Conservation (phyloP, 2,113 vertebrate genomes). For the Notarius lentiginosus region DNA sequence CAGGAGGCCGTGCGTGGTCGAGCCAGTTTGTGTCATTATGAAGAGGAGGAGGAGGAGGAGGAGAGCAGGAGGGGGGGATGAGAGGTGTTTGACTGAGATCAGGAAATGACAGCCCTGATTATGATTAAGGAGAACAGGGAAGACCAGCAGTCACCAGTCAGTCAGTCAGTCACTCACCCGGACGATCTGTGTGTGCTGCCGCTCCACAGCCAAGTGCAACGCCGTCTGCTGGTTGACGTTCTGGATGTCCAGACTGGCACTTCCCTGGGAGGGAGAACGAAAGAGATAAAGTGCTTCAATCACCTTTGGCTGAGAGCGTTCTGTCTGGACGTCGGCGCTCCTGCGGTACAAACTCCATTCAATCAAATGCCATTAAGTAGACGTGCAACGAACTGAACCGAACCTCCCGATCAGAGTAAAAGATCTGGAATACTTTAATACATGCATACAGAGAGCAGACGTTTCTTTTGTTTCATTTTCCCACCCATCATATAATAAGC, state of each 20-base stretch:
- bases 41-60: background rate
- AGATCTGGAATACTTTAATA: background rate
- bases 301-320: conserved; percentile 24
- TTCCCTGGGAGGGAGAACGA: conserved; percentile 77
- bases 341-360: conserved; percentile 3
- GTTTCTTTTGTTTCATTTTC: background rate
- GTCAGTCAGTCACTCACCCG: conserved; percentile 75
- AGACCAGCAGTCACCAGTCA: background rate
- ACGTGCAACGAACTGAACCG: background rate
- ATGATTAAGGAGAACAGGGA: background rate
- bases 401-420: background rate
- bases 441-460: background rate
- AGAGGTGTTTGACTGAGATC: background rate
- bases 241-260: conserved; percentile 95
- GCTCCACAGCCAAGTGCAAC: conserved; percentile 94
- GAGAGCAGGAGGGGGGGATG: conserved; percentile 19
- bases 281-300: conserved; percentile 29
- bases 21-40: conserved; percentile 47
- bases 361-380: conserved; percentile 25
- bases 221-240: conserved; percentile 98
- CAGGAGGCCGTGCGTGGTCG: conserved; percentile 60
- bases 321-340: conserved; percentile 22
- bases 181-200: conserved; percentile 97
- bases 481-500: background rate
- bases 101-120: background rate